These are phyloP conservation scores for Candoia aspera DNA, from an alignment of 2,113 vertebrate species.

Conservation along the genomic window DNA sequence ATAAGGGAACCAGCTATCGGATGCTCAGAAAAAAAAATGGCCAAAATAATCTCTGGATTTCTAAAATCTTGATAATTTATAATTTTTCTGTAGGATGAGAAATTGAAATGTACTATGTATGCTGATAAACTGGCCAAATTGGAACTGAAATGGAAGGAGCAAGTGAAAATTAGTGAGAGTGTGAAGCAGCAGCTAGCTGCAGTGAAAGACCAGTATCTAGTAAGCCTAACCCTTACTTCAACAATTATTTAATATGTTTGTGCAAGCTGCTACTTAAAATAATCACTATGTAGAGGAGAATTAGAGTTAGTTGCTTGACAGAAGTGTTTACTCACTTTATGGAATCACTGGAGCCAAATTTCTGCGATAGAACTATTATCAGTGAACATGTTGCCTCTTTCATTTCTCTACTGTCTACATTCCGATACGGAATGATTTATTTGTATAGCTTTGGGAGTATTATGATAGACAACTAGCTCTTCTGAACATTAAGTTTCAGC, in stretches of 20 bases:
- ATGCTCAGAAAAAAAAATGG: background rate
- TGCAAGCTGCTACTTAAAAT: background rate
- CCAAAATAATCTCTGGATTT: background rate
- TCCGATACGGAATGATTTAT: background rate
- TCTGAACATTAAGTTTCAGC: background rate
- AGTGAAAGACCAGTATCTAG: conserved; percentile 90
- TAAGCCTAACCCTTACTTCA: conserved; percentile 66
- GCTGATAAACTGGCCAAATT: conserved; percentile 91
- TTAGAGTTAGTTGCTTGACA: background rate
- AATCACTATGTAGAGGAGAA: background rate
- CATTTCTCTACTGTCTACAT: background rate
- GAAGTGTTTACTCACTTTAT: background rate
- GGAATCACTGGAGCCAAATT: background rate
- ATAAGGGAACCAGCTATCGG: conserved; percentile 4
- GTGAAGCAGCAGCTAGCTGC: conserved; percentile 86
- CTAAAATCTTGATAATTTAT: conserved; percentile 20
- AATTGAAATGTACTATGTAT: conserved; percentile 86
- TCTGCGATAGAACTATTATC: background rate
- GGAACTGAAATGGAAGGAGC: conserved; percentile 94
- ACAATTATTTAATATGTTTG: conserved; percentile 4
- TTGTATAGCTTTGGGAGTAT: background rate
- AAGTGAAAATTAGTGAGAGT: conserved; percentile 86
- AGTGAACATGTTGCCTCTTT: background rate
- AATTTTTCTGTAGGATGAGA: conserved; percentile 82
- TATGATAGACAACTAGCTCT: background rate